A percentile compares a stretch with the other conserved stretches of the same genome.
These are phyloP conservation scores for Catocala nupta DNA, from an alignment of 2,888 invertebrate species.

Conservation along the genomic window DNA sequence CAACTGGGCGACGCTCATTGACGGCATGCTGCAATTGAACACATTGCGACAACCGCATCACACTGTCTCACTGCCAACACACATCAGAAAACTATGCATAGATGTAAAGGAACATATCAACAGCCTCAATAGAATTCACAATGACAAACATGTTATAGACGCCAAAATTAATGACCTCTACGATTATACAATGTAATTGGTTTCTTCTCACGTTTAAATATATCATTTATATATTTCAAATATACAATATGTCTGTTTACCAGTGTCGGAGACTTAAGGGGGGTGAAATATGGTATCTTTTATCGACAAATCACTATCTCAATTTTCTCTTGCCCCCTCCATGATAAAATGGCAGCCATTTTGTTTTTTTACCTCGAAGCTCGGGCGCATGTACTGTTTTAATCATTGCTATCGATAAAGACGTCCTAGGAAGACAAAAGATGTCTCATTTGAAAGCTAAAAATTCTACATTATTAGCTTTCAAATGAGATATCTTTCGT, in stretches of 20 bases:
- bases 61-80: constrained; percentile 88
- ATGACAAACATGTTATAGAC: constrained; percentile 5
- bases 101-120: constrained; percentile 35
- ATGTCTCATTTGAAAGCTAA: no score
- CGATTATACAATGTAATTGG: constrained; percentile 26
- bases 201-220: neutral
- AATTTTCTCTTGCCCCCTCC: no score
- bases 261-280: no score
- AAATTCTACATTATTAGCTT: no score
- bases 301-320: no score
- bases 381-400: no score
- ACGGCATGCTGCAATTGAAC: constrained; percentile 68
- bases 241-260: neutral
- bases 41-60: constrained; percentile 88
- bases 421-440: no score
- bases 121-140: neutral
- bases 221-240: neutral
- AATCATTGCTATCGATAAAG: no score
- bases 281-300: no score
- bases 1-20: constrained; percentile 93
- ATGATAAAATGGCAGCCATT: no score
- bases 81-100: constrained; percentile 50
- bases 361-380: no score
- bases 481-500: no score
- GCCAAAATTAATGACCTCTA: constrained; percentile 10